Conservation (phyloP, 2,797 vertebrate genomes). For the Champsocephalus esox region DNA sequence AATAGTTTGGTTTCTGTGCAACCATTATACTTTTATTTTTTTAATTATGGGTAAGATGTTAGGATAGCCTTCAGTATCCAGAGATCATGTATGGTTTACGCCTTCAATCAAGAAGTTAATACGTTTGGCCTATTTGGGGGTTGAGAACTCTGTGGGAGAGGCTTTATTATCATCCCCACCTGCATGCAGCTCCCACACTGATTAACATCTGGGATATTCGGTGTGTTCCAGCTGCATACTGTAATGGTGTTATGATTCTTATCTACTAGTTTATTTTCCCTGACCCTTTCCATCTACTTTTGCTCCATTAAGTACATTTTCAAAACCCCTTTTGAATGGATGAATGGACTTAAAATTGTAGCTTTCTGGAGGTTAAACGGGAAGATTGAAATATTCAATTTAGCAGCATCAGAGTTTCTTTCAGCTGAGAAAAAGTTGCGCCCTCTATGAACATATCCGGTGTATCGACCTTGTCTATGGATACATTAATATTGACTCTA, state of each 20-base stretch:
- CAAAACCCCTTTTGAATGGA: slow-evolving; percentile 30
- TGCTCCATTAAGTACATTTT: slow-evolving; percentile 14
- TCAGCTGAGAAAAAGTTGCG: slow-evolving; percentile 3
- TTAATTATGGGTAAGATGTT: too few relatives aligned
- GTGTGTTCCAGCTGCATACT: slow-evolving; percentile 5
- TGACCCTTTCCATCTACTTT: slow-evolving; percentile 18
- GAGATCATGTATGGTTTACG: background rate
- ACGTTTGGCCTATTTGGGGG: background rate
- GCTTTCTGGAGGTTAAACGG: slow-evolving; percentile 18
- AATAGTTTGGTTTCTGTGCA: too few relatives aligned
- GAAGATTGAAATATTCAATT: background rate
- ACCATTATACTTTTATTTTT: too few relatives aligned
- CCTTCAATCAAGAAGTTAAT: background rate
- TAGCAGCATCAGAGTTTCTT: slow-evolving; percentile 2
- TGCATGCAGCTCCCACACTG: background rate
- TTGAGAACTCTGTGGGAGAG: background rate
- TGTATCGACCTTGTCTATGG: slow-evolving; percentile 6
- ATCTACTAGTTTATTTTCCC: background rate
- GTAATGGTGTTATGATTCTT: slow-evolving; percentile 23
- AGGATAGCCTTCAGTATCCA: too few relatives aligned
- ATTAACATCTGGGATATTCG: slow-evolving; percentile 17
- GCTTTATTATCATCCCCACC: background rate
- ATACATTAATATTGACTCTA: slow-evolving; percentile 14
- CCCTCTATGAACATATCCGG: slow-evolving; percentile 3
- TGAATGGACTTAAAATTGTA: slow-evolving; percentile 23